Evolutionary conservation across 2,888 invertebrate species (phyloP), one percentile per base, ranked within the genome.

Genomic region (Melinaea menophilus): DNA sequence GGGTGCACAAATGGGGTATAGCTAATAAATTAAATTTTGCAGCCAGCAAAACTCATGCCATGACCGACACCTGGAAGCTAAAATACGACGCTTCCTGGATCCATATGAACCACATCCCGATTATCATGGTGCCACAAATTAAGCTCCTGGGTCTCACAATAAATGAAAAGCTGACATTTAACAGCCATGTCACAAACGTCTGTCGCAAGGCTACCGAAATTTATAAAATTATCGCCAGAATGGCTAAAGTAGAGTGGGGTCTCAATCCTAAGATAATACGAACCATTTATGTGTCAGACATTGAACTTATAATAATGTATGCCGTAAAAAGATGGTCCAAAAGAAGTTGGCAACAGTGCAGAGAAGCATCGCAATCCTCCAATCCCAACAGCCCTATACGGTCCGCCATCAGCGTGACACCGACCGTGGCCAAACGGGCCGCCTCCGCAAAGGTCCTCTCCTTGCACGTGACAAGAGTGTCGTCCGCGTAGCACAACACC

Each of bases 1-100:
- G 37, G 37, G 37, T 37, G 37, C 7, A 37, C 37, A n/a, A 41
- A 0, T 70, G 69, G 67, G 67, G 69, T 12, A 9, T 12, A 1
- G 3, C 22, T 47, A 64, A 66, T 22, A 68, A 66, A 22, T 56
- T 66, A 4, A 61, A 62, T 0, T 70, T 65, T 37, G 70, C 68
- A 37, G 37, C 37, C 37, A 37, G 37, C 7, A 37, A 37, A 37
- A 37, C 37, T 7, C 4, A 37, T 7, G 37, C 37, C 5, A 37
- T 37, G 37, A 37, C 37, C 4, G 7, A 5, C 7, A 37, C 37
- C 4, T 7, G 37, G 4, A 37, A 7, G 7, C 37, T 37, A 37
- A 37, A 37, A 2, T 37, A 37, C 37, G 37, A 37, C 37, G 7
- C 1, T 7, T 7, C 37, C 1, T 5, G 2, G 7, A 37, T 37